Conservation (phyloP, 2,113 vertebrate genomes). For the rat (Rattus norvegicus) region DNA sequence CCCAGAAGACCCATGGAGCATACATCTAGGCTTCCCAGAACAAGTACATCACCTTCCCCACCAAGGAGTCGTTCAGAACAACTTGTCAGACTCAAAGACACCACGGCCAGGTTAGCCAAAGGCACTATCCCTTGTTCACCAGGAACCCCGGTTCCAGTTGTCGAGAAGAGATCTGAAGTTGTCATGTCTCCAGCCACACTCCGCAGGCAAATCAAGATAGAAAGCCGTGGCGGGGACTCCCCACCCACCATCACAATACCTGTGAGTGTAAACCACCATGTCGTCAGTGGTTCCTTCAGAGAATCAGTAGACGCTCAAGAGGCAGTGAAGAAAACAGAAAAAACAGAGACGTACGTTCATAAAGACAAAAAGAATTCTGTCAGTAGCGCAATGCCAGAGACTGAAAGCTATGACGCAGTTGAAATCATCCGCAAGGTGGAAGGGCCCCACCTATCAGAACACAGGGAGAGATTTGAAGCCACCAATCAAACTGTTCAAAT, state of each 20-base stretch:
- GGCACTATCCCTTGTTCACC: slow-evolving; percentile 83
- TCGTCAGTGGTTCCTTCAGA: slow-evolving; percentile 79
- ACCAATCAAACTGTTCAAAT: slow-evolving; percentile 79
- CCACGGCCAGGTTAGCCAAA: slow-evolving; percentile 90
- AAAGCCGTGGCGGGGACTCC: slow-evolving; percentile 80
- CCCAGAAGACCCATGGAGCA: slow-evolving; percentile 85
- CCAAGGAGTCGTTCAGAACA: slow-evolving; percentile 90
- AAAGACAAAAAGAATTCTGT: slow-evolving; percentile 84
- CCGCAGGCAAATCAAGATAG: slow-evolving; percentile 90
- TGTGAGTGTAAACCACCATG: slow-evolving; percentile 76
- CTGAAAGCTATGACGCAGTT: slow-evolving; percentile 82
- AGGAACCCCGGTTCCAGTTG: slow-evolving; percentile 78
- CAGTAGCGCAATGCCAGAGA: slow-evolving; percentile 80
- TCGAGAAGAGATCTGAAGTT: slow-evolving; percentile 90
- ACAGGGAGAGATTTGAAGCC: slow-evolving; percentile 85
- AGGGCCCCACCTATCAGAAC: slow-evolving; percentile 79
- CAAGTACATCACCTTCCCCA: slow-evolving; percentile 85
- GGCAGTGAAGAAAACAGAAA: slow-evolving; percentile 85
- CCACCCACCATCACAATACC: slow-evolving; percentile 78
- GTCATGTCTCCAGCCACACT: slow-evolving; percentile 90
- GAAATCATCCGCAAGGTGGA: slow-evolving; percentile 84
- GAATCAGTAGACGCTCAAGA: slow-evolving; percentile 86
- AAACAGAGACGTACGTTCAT: slow-evolving; percentile 83
- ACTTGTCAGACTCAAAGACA: slow-evolving; percentile 90
- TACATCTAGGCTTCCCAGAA: slow-evolving; percentile 81